Evolutionary conservation across 2,888 invertebrate genomes (phyloP).

Genomic region (Serrognathus titanus): DNA sequence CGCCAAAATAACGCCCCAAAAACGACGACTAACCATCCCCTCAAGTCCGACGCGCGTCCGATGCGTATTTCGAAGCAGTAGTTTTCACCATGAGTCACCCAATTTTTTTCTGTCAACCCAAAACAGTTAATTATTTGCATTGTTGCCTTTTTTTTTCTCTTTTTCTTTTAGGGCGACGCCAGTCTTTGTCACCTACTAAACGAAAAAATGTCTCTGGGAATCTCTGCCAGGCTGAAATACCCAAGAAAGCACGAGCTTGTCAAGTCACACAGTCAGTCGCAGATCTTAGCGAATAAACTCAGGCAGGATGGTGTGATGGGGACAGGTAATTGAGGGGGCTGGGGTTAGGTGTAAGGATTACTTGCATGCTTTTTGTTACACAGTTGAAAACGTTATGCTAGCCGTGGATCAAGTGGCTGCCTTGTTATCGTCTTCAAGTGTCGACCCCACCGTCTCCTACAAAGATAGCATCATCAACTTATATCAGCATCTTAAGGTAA

Average conservation of each 20-base stretch:
- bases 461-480: constrained; percentile 73
- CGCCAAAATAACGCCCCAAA: not conserved
- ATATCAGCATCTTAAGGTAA: constrained; percentile 74
- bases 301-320: constrained; percentile 47
- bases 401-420: constrained; percentile 78
- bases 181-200: constrained; percentile 16
- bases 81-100: constrained; percentile 36
- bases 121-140: constrained; percentile 9
- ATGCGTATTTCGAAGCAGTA: constrained; percentile 5
- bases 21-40: not conserved
- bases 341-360: not conserved
- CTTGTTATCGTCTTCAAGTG: constrained; percentile 71
- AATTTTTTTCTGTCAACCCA: constrained; percentile 25
- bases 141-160: constrained; percentile 26
- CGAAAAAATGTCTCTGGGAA: constrained; percentile 45
- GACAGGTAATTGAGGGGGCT: constrained; percentile 37
- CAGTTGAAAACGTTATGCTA: constrained; percentile 79
- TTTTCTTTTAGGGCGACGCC: constrained; percentile 20
- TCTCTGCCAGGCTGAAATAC: constrained; percentile 46
- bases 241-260: constrained; percentile 46
- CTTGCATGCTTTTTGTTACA: constrained; percentile 34
- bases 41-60: not conserved
- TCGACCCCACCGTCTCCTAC: constrained; percentile 59
- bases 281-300: constrained; percentile 46
- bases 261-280: constrained; percentile 47